These are phyloP conservation scores for Thyatira batis DNA, from an alignment of 2,888 invertebrate genomes.

Conservation along the genomic window DNA sequence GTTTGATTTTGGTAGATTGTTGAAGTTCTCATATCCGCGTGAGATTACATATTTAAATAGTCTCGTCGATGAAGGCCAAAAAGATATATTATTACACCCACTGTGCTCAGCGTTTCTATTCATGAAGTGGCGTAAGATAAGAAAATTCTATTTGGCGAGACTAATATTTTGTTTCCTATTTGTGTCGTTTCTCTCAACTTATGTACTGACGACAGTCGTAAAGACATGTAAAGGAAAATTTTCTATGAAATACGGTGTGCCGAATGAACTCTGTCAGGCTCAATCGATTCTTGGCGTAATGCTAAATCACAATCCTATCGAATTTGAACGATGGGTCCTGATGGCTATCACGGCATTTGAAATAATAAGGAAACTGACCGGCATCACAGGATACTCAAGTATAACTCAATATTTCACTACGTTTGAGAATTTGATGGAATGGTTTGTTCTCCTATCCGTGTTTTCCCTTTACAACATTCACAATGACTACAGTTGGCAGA, in stretches of 20 bases:
- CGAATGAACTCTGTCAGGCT: slow-evolving; percentile 87
- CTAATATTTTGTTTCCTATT: slow-evolving; percentile 91
- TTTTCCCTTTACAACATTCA: slow-evolving; percentile 91
- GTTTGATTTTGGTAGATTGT: slow-evolving; percentile 89
- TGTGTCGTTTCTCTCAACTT: slow-evolving; percentile 89
- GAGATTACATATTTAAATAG: slow-evolving; percentile 94
- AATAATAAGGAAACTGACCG: slow-evolving; percentile 89
- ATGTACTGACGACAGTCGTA: slow-evolving; percentile 90
- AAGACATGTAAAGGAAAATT: slow-evolving; percentile 83
- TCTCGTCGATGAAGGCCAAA: slow-evolving; percentile 93
- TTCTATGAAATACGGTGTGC: slow-evolving; percentile 77
- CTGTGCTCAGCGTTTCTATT: slow-evolving; percentile 93
- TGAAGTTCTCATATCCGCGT: slow-evolving; percentile 91
- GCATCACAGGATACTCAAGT: slow-evolving; percentile 90
- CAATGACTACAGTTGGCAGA: slow-evolving; percentile 91
- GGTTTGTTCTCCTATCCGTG: slow-evolving; percentile 92
- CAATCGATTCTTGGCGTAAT: slow-evolving; percentile 88
- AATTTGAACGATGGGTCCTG: slow-evolving; percentile 90
- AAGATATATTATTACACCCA: slow-evolving; percentile 92
- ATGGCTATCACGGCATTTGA: slow-evolving; percentile 90
- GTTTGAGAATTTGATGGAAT: slow-evolving; percentile 92
- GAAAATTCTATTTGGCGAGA: slow-evolving; percentile 92
- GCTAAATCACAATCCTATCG: slow-evolving; percentile 88
- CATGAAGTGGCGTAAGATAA: slow-evolving; percentile 94
- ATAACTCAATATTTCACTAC: slow-evolving; percentile 90